Evolutionary conservation across 2,797 vertebrate species (phyloP).

Genomic region (Phoeniculus purpureus): DNA sequence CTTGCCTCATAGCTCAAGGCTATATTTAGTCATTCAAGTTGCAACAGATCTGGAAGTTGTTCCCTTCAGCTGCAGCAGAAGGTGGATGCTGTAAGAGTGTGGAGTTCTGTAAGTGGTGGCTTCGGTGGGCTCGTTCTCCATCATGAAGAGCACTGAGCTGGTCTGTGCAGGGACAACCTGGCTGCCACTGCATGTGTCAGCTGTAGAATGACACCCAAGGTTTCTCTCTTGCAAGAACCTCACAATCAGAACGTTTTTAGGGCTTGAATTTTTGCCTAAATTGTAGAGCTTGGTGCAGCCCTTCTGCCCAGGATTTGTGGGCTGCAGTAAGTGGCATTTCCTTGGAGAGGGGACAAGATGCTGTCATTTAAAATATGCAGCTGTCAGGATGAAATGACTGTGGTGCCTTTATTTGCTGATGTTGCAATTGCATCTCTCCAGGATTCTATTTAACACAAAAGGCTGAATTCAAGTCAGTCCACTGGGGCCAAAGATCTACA

Average conservation of each 20-base stretch:
- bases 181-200: fast-evolving
- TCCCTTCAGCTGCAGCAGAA: conserved; percentile 28
- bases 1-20: conserved; percentile 60
- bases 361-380: background rate
- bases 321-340: background rate
- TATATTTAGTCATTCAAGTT: conserved; percentile 51
- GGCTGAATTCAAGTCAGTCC: background rate
- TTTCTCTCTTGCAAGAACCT: background rate
- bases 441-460: background rate
- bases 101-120: background rate
- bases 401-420: background rate
- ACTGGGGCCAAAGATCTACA: background rate
- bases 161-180: background rate
- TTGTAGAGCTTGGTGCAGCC: background rate
- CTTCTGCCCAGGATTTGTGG: background rate
- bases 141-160: background rate
- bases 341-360: background rate
- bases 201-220: background rate
- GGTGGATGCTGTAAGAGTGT: background rate
- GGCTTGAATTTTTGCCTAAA: background rate
- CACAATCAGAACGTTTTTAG: fast-evolving
- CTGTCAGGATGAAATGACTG: background rate
- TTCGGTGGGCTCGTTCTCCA: background rate
- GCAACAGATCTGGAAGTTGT: conserved; percentile 48
- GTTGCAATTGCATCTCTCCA: background rate